Percentiles rank a stretch among this genome's conserved stretches.
Conservation (phyloP, 2,797 vertebrate genomes). For the Sciurus vulgaris region DNA sequence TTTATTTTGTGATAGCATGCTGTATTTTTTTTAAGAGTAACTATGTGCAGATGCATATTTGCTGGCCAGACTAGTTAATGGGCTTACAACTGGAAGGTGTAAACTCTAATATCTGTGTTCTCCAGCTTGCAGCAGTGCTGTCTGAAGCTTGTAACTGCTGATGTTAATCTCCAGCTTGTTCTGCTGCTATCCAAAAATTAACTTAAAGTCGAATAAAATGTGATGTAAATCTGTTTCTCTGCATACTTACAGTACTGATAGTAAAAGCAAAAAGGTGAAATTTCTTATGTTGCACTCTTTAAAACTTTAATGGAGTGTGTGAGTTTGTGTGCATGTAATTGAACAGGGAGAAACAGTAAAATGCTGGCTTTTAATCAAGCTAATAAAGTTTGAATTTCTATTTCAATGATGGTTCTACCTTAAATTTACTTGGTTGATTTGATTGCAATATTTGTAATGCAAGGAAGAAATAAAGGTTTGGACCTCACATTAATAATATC, state of each 20-base stretch:
- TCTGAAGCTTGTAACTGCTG: slow-evolving; percentile 86
- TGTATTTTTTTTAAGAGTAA: slow-evolving; percentile 76
- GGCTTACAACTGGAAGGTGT: slow-evolving; percentile 82
- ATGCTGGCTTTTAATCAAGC: slow-evolving; percentile 33
- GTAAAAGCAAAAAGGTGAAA: slow-evolving; percentile 37
- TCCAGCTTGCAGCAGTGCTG: slow-evolving; percentile 85
- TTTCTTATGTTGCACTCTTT: neutral
- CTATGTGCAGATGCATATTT: slow-evolving; percentile 79
- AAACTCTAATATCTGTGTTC: slow-evolving; percentile 87
- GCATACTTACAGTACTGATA: slow-evolving; percentile 71
- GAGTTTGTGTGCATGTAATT: neutral
- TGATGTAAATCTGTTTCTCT: slow-evolving; percentile 81
- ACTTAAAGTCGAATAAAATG: slow-evolving; percentile 78
- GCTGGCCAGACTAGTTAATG: slow-evolving; percentile 82
- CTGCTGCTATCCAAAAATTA: slow-evolving; percentile 86
- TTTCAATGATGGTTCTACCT: neutral
- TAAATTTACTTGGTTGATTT: slow-evolving; percentile 50
- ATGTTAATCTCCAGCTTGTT: slow-evolving; percentile 87
- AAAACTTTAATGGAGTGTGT: neutral
- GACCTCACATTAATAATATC: slow-evolving; percentile 4
- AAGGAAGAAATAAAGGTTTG: neutral
- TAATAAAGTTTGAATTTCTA: slow-evolving; percentile 58
- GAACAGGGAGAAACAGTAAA: neutral
- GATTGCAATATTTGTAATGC: slow-evolving; percentile 36
- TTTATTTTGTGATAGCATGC: neutral